Evolutionary conservation across 2,888 invertebrate genomes (phyloP).

Genomic region (Parnassius smintheus): DNA sequence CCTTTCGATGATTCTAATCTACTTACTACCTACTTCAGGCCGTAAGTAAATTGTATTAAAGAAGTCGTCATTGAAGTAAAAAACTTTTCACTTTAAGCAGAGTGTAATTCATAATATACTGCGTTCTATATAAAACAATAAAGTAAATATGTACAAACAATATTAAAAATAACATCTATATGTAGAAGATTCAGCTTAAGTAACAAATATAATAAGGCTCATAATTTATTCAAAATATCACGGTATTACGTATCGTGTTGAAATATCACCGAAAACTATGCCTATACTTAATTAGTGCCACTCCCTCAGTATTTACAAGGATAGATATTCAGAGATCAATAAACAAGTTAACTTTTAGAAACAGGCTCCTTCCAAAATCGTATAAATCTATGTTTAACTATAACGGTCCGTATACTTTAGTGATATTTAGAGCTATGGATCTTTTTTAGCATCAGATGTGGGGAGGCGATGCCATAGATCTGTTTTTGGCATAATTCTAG

Average conservation of each 20-base stretch:
- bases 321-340: conserved; percentile 64
- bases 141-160: conserved; percentile 61
- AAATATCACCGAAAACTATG: conserved; percentile 66
- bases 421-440: conserved; percentile 34
- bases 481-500: conserved; percentile 67
- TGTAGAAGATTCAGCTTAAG: conserved; percentile 45
- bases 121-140: conserved; percentile 59
- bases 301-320: conserved; percentile 54
- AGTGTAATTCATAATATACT: conserved; percentile 56
- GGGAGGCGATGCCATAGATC: conserved; percentile 64
- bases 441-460: conserved; percentile 60
- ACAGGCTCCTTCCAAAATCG: conserved; percentile 25
- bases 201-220: conserved; percentile 61
- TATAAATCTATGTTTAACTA: conserved; percentile 21
- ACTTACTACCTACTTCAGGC: too few species aligned
- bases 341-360: conserved; percentile 43
- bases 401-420: conserved; percentile 6
- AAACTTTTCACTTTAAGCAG: conserved; percentile 43
- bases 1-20: too few species aligned
- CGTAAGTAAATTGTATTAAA: too few species aligned
- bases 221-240: conserved; percentile 70
- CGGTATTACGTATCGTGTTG: conserved; percentile 75
- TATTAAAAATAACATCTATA: conserved; percentile 53
- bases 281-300: conserved; percentile 46
- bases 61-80: too few species aligned